Percentiles rank a stretch among this genome's conserved stretches.
phyloP scores from a whole-genome alignment of 2,888 invertebrate genomes.

The Platynereis dumerilii region DNA sequence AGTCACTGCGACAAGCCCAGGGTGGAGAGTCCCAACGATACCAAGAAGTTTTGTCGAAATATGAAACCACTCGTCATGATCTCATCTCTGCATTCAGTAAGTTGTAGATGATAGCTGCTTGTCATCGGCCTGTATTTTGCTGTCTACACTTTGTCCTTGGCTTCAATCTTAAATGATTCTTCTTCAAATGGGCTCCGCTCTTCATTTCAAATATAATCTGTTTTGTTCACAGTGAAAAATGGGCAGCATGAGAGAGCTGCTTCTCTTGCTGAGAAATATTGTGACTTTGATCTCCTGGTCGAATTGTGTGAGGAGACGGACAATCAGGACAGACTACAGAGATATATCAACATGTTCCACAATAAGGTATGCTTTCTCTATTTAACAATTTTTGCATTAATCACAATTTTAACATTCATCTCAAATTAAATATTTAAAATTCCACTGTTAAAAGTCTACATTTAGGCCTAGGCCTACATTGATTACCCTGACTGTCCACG shows the following conservation, averaged over 20 bases:
- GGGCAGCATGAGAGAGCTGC: slow-evolving; percentile 82
- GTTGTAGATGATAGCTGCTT: slow-evolving; percentile 27
- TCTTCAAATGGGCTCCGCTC: no score
- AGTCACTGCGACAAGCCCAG: slow-evolving; percentile 56
- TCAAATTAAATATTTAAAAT: no score
- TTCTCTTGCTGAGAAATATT: slow-evolving; percentile 86
- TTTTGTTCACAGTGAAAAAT: slow-evolving; percentile 71
- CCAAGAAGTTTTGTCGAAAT: slow-evolving; percentile 69
- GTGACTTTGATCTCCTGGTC: slow-evolving; percentile 82
- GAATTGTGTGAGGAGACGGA: slow-evolving; percentile 79
- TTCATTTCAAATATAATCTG: no score
- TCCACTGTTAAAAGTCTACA: no score
- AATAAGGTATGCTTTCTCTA: slow-evolving; percentile 64
- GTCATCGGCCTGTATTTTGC: background rate
- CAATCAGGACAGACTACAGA: slow-evolving; percentile 75
- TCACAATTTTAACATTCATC: no score
- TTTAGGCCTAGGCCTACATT: no score
- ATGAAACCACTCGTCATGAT: slow-evolving; percentile 67
- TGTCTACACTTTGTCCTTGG: no score
- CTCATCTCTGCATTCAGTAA: slow-evolving; percentile 61
- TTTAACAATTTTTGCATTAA: no score
- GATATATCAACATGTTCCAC: slow-evolving; percentile 75
- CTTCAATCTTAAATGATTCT: no score
- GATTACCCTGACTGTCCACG: no score
- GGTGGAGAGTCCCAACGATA: slow-evolving; percentile 35